These are phyloP conservation scores for Limnothrissa miodon DNA, from an alignment of 2,113 vertebrate genomes.

Conservation along the genomic window DNA sequence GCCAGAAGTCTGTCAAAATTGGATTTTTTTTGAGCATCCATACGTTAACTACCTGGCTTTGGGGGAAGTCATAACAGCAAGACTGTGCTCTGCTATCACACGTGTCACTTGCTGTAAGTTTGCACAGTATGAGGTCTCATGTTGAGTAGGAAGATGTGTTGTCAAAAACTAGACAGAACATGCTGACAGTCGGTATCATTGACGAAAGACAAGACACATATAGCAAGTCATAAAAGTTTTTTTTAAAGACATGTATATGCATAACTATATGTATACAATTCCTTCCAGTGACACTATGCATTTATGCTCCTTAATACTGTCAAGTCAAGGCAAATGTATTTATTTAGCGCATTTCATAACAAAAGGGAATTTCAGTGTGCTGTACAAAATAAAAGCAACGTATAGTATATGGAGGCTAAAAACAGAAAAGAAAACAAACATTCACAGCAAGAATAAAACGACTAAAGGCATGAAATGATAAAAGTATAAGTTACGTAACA, in stretches of 20 bases:
- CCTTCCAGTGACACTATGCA: background rate
- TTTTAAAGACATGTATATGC: background rate
- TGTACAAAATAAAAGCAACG: no score
- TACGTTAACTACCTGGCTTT: background rate
- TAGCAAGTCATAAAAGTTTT: background rate
- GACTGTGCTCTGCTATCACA: background rate
- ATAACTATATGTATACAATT: background rate
- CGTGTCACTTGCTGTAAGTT: background rate
- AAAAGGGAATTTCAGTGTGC: no score
- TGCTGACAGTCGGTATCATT: background rate
- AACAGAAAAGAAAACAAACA: no score
- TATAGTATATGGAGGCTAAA: no score
- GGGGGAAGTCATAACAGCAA: background rate
- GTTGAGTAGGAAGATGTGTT: no score
- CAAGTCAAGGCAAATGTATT: no score
- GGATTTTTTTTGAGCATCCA: background rate
- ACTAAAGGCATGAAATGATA: no score
- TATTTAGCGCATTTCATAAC: no score
- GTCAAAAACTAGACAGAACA: background rate
- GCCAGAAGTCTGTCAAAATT: constrained; percentile 8
- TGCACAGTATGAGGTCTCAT: background rate
- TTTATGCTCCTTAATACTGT: background rate
- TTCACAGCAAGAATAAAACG: no score
- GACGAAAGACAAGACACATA: background rate
- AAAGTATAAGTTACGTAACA: no score